Base-by-base conservation (phyloP, 2,113 vertebrate species). In the Oreotrochilus melanogaster region DNA sequence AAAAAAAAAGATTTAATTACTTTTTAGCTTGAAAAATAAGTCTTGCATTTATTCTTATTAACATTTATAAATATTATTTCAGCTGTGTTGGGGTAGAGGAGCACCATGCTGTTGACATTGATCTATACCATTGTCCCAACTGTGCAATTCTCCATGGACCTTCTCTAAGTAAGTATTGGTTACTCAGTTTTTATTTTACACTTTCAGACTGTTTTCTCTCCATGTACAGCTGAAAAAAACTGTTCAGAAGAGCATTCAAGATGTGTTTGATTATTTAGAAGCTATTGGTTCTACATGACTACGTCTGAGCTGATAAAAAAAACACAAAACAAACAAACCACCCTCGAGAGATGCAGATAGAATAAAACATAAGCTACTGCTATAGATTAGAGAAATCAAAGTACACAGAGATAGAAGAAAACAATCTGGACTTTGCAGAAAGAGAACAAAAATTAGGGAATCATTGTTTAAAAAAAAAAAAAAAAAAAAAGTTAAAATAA, bases 31-130 rank as follows among this genome's bases (percentile, higher is more conserved):
- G 54, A 73, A 92, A 78, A 93, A 48, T 54, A 79, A 73, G 54
- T 21, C 70, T 86, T 86, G 67, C 35, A 22, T 62, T 33, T 33
- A 51, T 93, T 91, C n/a, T 91, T 35, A 89, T 82, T 92, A 95
- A 92, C 75, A 54, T 86, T 78, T 82, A 6, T 70, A 95, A 86
- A 89, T 92, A 78, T 79, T 64, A 6, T 98, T 96, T 62, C 97
- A 99, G 99, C 97, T 99, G 99, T 35, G 99, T 99, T 93, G 98
- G 98, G 88, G 99, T 99, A 66, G 99, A 99, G 95, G 99, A 99
- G 93, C 99, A 99, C 93, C 98, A 99, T 98, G 99, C 99, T 58
- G 98, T 99, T 97, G 99, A 99, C 94, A 99, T 99, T 78, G 99
- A 99, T 89, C 98, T 99, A 12, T 99, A 99, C 97, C 99, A 99